Evolutionary conservation across 2,113 vertebrate species (phyloP).

Genomic region (Scatophagus argus): DNA sequence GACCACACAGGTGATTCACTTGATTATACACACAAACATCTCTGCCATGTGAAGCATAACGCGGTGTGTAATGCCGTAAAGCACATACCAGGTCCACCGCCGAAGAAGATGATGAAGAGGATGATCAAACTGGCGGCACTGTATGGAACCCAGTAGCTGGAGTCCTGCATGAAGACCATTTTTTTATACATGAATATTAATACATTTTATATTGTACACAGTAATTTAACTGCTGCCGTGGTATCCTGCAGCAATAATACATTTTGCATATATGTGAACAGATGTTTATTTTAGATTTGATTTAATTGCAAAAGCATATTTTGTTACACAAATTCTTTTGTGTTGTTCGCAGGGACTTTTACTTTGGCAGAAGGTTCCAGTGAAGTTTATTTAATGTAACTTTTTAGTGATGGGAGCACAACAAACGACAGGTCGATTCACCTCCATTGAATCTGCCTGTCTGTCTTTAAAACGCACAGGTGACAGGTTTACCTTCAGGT

Average conservation of each 20-base stretch:
- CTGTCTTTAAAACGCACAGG: too few species aligned
- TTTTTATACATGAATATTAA: neutral
- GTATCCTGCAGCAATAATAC: neutral
- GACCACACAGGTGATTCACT: neutral
- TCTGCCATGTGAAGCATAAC: neutral
- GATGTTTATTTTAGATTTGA: neutral
- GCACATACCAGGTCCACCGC: constrained; percentile 85
- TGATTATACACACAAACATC: neutral
- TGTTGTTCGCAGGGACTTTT: neutral
- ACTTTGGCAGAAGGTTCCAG: neutral
- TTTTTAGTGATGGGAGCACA: neutral
- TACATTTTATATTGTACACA: neutral
- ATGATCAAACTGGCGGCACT: constrained; percentile 80
- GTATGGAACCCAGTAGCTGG: constrained; percentile 83
- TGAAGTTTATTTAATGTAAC: neutral
- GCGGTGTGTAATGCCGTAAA: neutral
- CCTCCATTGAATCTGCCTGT: neutral
- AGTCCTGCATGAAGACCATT: constrained; percentile 73
- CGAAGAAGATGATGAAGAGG: constrained; percentile 83
- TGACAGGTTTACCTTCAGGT: constrained; percentile 80
- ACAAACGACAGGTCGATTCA: neutral
- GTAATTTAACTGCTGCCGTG: neutral
- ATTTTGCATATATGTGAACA: neutral
- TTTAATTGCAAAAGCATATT: neutral
- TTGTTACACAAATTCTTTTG: neutral